These are phyloP conservation scores for Toxotes chatareus DNA, from an alignment of 2,113 vertebrate species.

Conservation along the genomic window DNA sequence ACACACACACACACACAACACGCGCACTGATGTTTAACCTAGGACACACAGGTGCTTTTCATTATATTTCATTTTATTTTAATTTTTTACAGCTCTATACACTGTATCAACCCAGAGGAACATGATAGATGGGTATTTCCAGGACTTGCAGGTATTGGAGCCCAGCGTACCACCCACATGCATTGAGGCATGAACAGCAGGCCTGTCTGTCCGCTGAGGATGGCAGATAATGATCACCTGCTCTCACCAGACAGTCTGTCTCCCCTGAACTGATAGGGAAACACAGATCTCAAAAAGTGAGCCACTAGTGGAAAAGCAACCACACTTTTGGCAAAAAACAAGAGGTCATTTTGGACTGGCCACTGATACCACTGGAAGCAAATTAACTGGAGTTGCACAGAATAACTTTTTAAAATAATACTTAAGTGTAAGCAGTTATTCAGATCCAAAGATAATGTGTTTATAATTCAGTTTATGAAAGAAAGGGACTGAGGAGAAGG, in stretches of 20 bases:
- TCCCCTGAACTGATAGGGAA: constrained; percentile 65
- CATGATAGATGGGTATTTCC: constrained; percentile 50
- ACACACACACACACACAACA: background rate
- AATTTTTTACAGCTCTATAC: background rate
- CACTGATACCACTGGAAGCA: background rate
- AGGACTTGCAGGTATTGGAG: constrained; percentile 39
- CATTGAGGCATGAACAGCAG: constrained; percentile 66
- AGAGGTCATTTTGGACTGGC: background rate
- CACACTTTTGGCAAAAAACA: background rate
- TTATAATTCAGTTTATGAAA: background rate
- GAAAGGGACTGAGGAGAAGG: background rate
- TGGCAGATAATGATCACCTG: constrained; percentile 75
- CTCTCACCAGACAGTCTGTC: constrained; percentile 74
- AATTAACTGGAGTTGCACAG: background rate
- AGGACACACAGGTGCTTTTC: constrained; percentile 1
- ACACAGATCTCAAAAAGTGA: constrained; percentile 45
- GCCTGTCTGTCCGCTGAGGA: constrained; percentile 51
- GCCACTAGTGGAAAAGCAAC: constrained; percentile 15
- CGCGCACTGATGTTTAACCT: background rate
- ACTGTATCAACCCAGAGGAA: constrained; percentile 3
- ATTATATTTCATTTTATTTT: background rate
- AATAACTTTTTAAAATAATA: background rate
- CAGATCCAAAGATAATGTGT: background rate
- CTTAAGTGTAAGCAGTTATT: background rate
- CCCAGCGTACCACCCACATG: constrained; percentile 66